Evolutionary conservation across 2,797 vertebrate species (phyloP).

Genomic region (Dermochelys coriacea): DNA sequence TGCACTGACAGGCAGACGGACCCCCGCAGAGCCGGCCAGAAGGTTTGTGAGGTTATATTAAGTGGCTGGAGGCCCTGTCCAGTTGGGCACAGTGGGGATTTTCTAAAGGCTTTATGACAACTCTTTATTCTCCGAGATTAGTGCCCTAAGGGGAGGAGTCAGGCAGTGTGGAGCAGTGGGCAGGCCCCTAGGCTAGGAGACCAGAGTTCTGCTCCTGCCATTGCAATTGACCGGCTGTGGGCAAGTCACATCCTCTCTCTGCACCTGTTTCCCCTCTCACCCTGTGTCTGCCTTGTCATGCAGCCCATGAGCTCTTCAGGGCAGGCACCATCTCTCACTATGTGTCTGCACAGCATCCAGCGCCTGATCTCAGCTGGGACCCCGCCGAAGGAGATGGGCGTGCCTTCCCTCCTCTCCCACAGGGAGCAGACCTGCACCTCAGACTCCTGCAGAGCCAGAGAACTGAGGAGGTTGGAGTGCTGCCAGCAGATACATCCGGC

Average conservation of each 20-base stretch:
- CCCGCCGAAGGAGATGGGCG: too few species aligned
- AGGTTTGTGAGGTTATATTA: rapidly evolving
- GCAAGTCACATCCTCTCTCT: background rate
- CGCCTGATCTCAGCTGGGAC: background rate
- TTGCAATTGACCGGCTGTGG: background rate
- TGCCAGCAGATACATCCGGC: background rate
- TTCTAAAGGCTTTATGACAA: background rate
- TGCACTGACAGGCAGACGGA: rapidly evolving
- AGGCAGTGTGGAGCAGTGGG: background rate
- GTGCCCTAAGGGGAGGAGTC: background rate
- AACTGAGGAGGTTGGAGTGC: too few species aligned
- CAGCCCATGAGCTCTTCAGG: background rate
- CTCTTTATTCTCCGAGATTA: background rate
- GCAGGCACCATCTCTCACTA: background rate
- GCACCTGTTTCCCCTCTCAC: background rate
- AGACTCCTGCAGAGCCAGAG: background rate
- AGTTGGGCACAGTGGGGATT: rapidly evolving
- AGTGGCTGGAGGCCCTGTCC: rapidly evolving
- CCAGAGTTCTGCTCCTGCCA: background rate
- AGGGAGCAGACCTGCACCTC: background rate
- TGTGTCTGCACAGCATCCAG: background rate
- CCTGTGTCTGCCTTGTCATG: background rate
- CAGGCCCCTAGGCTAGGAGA: background rate
- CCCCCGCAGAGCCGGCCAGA: background rate
- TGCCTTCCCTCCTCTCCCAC: background rate